A percentile compares a stretch with the other conserved stretches of the same genome.
These are phyloP conservation scores for crab-eating macaque (Macaca fascicularis) DNA, from an alignment of 2,113 vertebrate species.

Conservation along the genomic window T2T-MFA8v1.1 NC_088395.1:143395001-143395500, in stretches of 20 bases:
- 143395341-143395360: not conserved
- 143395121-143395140: not conserved
- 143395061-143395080: slow-evolving; percentile 38
- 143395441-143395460: slow-evolving; percentile 37
- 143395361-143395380: not conserved
- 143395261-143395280: not conserved
- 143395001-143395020: not conserved
- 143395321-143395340: not conserved
- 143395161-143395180: not conserved
- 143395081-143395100: not conserved
- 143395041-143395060: not conserved
- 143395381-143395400: not conserved
- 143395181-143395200: not conserved
- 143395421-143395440: not conserved
- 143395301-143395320: not conserved
- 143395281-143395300: not conserved
- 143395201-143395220: not conserved
- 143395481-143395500: not conserved
- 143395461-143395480: not conserved
- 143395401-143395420: slow-evolving; percentile 1
- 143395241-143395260: not conserved
- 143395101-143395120: not conserved
- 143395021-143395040: not conserved
- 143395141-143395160: not conserved
- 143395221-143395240: not conserved